Percentiles rank a stretch among this genome's conserved stretches.
phyloP scores from a whole-genome alignment of 1,140 invertebrate species.

The Apis dorsata region DNA sequence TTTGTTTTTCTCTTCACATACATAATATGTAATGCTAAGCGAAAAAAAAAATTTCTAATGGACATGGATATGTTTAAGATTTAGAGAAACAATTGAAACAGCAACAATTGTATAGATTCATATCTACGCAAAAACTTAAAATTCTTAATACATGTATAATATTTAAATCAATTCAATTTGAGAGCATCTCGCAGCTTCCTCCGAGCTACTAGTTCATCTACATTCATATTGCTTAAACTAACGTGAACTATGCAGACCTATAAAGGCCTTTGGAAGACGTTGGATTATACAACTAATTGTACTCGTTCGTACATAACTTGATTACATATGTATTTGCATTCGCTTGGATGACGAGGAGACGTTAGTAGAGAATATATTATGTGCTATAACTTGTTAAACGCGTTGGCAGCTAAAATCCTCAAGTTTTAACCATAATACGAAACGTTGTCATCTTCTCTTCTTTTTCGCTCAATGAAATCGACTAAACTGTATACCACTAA shows the following conservation, averaged over 20 bases:
- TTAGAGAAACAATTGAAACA: neutral
- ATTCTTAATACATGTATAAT: neutral
- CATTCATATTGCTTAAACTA: conserved; percentile 58
- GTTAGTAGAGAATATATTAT: neutral
- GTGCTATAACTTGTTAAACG: neutral
- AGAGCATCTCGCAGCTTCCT: conserved; percentile 33
- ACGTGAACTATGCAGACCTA: conserved; percentile 49
- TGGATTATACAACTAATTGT: conserved; percentile 67
- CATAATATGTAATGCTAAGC: neutral
- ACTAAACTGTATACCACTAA: neutral
- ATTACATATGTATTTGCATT: conserved; percentile 26
- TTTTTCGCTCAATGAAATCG: neutral
- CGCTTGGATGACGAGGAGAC: conserved; percentile 26
- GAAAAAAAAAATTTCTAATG: neutral
- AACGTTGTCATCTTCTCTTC: neutral
- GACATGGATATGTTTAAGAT: neutral
- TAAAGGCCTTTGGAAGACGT: conserved; percentile 66
- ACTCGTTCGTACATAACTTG: conserved; percentile 58
- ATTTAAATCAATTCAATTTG: neutral
- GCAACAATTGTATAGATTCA: neutral
- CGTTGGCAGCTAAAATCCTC: conserved; percentile 16
- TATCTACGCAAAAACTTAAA: neutral
- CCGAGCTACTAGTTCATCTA: conserved; percentile 44
- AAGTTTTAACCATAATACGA: neutral
- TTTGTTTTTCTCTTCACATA: neutral